These are phyloP conservation scores for Poecile atricapillus DNA, from an alignment of 2,113 vertebrate species.

Conservation along the genomic window DNA sequence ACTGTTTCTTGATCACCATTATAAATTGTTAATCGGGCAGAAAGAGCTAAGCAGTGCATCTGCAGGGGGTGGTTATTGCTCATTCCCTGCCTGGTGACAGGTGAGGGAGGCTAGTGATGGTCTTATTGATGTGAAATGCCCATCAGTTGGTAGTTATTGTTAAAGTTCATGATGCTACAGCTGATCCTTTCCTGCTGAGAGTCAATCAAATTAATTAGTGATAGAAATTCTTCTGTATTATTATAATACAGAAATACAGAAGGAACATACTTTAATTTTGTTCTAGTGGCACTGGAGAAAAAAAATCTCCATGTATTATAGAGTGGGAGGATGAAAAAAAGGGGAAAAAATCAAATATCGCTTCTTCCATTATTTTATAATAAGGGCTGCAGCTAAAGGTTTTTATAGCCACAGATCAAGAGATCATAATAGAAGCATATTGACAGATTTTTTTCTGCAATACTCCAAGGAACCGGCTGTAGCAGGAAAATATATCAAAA, in stretches of 20 bases:
- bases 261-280: conserved; percentile 73
- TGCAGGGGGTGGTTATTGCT: conserved; percentile 86
- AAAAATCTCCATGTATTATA: conserved; percentile 70
- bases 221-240: conserved; percentile 79
- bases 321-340: conserved; percentile 15
- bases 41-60: conserved; percentile 86
- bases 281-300: conserved; percentile 61
- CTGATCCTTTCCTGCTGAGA: conserved; percentile 84
- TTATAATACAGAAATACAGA: conserved; percentile 70
- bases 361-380: conserved; percentile 92
- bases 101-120: conserved; percentile 86
- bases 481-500: conserved; percentile 99
- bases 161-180: conserved; percentile 84
- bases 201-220: conserved; percentile 95
- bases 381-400: conserved; percentile 90
- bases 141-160: conserved; percentile 90
- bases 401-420: conserved; percentile 99
- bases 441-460: conserved; percentile 91
- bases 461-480: conserved; percentile 89
- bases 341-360: conserved; percentile 77
- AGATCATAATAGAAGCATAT: conserved; percentile 99
- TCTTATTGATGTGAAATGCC: conserved; percentile 87
- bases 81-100: conserved; percentile 88
- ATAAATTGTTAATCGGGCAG: conserved; percentile 99
- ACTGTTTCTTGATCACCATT: conserved; percentile 99